A percentile compares a stretch with the other conserved stretches of the same genome.
These are phyloP conservation scores for Drosophila birchii DNA, from an alignment of 2,888 invertebrate genomes.

Conservation along the genomic window DNA sequence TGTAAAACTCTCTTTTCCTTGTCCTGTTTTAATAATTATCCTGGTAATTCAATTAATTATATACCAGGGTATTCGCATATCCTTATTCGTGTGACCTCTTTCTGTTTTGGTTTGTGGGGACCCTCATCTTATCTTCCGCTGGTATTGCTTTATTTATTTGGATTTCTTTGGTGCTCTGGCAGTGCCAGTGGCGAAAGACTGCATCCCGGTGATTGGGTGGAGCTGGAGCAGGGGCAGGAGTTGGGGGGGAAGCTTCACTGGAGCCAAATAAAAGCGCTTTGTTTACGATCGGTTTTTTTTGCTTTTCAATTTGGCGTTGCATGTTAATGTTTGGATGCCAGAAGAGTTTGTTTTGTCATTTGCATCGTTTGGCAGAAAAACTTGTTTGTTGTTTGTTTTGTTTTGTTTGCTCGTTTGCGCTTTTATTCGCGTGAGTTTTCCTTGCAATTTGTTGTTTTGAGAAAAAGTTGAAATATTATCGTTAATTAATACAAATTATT, in stretches of 20 bases:
- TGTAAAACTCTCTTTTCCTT: background rate
- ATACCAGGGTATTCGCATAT: background rate
- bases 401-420: conserved; percentile 30
- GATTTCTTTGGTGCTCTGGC: conserved; percentile 49
- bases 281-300: conserved; percentile 43
- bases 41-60: background rate
- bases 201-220: conserved; percentile 1
- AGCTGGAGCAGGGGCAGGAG: background rate
- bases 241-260: background rate
- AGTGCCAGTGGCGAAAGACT: conserved; percentile 8
- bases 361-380: conserved; percentile 51
- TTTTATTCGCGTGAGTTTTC: conserved; percentile 15
- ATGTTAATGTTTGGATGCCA: conserved; percentile 27
- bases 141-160: conserved; percentile 55
- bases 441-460: conserved; percentile 29
- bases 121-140: conserved; percentile 6
- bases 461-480: conserved; percentile 31
- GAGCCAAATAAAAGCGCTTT: conserved; percentile 24
- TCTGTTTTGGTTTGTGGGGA: background rate
- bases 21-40: background rate
- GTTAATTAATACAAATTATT: conserved; percentile 40
- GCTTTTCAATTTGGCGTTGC: conserved; percentile 41
- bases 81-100: background rate
- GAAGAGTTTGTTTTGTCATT: conserved; percentile 30
- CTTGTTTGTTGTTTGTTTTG: conserved; percentile 26